A percentile compares a stretch with the other conserved stretches of the same genome.
These are phyloP conservation scores for Mercenaria mercenaria DNA, from an alignment of 1,140 invertebrate genomes.

Conservation along the genomic window DNA sequence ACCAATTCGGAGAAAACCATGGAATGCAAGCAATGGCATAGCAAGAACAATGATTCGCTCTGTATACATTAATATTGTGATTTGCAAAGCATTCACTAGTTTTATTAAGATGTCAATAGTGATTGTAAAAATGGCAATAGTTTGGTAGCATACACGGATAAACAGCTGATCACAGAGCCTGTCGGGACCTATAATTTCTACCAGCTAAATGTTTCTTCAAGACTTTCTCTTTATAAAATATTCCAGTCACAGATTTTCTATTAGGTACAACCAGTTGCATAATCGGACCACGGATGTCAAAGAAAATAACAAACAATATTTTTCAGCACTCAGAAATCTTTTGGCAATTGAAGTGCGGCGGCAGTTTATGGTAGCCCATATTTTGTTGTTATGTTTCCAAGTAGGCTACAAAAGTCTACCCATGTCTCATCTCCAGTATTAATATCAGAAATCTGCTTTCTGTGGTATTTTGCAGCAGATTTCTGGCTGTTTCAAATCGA, in stretches of 20 bases:
- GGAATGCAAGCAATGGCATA: slow-evolving; percentile 19
- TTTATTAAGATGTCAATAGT: background rate
- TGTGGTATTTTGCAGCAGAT: too few species aligned
- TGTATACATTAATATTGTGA: background rate
- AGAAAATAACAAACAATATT: too few species aligned
- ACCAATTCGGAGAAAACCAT: slow-evolving; percentile 15
- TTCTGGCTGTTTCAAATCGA: too few species aligned
- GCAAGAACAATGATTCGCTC: background rate
- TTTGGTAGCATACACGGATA: background rate
- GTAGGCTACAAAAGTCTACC: background rate
- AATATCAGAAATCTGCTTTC: too few species aligned
- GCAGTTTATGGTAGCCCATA: background rate
- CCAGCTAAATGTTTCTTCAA: too few species aligned
- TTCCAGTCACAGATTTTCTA: too few species aligned
- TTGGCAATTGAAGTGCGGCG: slow-evolving; percentile 3
- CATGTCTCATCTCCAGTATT: too few species aligned
- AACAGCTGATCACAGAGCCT: too few species aligned
- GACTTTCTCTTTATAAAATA: too few species aligned
- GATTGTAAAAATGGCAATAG: background rate
- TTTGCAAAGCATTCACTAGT: background rate
- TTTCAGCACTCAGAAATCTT: background rate
- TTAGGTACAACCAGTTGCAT: too few species aligned
- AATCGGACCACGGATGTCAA: too few species aligned
- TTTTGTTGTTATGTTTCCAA: background rate
- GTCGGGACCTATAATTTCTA: too few species aligned